Evolutionary conservation across 2,888 invertebrate species (phyloP).

Genomic region (Drosophila stalkeri): DNA sequence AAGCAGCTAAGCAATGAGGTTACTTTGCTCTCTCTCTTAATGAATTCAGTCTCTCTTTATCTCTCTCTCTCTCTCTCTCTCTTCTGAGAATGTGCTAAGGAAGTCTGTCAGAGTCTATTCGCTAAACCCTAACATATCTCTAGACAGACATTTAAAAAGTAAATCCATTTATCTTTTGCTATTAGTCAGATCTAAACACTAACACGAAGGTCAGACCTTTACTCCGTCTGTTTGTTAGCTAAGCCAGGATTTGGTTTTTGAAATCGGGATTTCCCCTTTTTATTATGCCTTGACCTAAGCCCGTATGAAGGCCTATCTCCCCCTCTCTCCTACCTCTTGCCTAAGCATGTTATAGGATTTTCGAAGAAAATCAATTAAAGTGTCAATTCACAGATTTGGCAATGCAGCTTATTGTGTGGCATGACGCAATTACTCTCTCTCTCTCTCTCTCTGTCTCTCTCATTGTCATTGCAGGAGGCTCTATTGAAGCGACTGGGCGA

Average conservation of each 20-base stretch:
- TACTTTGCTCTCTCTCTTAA: neutral
- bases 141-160: neutral
- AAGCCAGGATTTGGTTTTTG: neutral
- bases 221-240: neutral
- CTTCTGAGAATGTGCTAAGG: neutral
- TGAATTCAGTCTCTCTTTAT: neutral
- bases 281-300: neutral
- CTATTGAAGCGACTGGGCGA: conserved; percentile 91
- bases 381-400: conserved; percentile 27
- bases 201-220: neutral
- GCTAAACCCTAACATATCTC: neutral
- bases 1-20: neutral
- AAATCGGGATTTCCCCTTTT: neutral
- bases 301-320: neutral
- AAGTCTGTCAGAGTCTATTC: neutral
- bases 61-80: neutral
- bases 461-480: conserved; percentile 91
- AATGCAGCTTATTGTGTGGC: conserved; percentile 1
- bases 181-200: neutral
- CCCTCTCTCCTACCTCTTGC: neutral
- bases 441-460: too few relatives aligned
- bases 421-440: conserved; percentile 13
- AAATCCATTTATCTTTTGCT: neutral
- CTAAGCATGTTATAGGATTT: neutral
- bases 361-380: conserved; percentile 44